Percentiles rank a stretch among this genome's conserved stretches.
Conservation (phyloP, 2,113 vertebrate genomes). For the Cyprinodon tularosa region DNA sequence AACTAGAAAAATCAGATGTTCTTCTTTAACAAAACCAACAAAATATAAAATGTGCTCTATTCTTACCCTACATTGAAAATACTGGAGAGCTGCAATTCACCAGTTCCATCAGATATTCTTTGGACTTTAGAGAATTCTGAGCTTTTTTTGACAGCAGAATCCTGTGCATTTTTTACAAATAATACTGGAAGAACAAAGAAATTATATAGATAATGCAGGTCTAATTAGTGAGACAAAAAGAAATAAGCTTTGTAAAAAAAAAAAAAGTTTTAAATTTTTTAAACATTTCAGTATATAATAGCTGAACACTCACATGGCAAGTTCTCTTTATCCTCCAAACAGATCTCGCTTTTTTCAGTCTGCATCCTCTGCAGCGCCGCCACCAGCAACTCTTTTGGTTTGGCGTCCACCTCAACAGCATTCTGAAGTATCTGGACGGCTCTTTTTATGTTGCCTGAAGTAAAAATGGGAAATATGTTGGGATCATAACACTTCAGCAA, state of each 20-base stretch:
- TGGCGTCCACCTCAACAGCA: conserved; percentile 86
- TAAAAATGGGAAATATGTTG: not conserved
- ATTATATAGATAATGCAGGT: not conserved
- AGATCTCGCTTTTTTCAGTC: conserved; percentile 76
- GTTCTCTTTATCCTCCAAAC: conserved; percentile 88
- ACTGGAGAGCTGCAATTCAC: conserved; percentile 71
- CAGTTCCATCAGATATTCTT: conserved; percentile 71
- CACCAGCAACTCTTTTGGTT: conserved; percentile 86
- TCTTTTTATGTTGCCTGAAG: conserved; percentile 87
- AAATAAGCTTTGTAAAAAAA: not conserved
- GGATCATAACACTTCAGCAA: not conserved
- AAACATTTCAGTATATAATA: not conserved
- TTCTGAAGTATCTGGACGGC: conserved; percentile 88
- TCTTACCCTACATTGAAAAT: conserved; percentile 73
- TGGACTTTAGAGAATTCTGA: conserved; percentile 46
- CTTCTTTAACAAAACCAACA: not conserved
- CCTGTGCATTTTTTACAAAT: conserved; percentile 28
- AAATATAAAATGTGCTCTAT: not conserved
- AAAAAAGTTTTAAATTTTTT: not conserved
- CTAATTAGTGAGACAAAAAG: not conserved
- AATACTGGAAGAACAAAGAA: conserved; percentile 38
- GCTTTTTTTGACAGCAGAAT: conserved; percentile 54
- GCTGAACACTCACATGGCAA: conserved; percentile 76
- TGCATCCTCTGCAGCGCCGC: conserved; percentile 84
- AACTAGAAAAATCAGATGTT: not conserved